Base-by-base conservation (phyloP, 2,797 vertebrate species). In the Helostoma temminkii region DNA sequence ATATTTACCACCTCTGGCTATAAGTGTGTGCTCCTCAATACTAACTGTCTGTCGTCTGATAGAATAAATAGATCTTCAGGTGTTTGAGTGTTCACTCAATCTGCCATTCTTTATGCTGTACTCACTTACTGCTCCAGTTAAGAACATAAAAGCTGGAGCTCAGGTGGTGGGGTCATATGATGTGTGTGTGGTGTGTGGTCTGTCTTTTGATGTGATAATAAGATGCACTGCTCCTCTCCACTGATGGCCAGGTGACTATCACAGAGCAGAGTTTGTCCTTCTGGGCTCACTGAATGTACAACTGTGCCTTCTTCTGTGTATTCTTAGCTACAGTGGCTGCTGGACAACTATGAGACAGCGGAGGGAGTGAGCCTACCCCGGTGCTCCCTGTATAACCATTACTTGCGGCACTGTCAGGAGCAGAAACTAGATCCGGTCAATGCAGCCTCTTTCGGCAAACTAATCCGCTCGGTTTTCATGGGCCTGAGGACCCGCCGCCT, bases 391-490 rank as follows among this genome's bases (percentile, higher is more conserved):
- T 99, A 99, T 82, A 97, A 95, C 93, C 97, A 99, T 81, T 99
- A 99, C 93, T 89, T 99, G 54, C 86, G 96, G 42, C 98, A 99
- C 94, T 99, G 98, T 88, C 97, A 98, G 88, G 97, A 98, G 52
- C 97, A 99, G 93, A 98, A 98, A 69, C 94, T 99, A 84, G 98
- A 99, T 71, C 97, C 98, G 0, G 97, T 99, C 77, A 99, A 99
- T 0, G 97, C 98, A 0, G 98, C 98, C 2, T 98, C 97, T 76
- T 99, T 99, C 0, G 98, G 98, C 26, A 99, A 99, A 46, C 96
- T 99, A 63, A 98, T 99, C 88, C 97, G 98, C 41, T 99, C 98
- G 0, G 97, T 99, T 64, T 99, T 99, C 91, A 97, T 98, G 96
- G 98, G 97, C 55, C 94, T 99, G 67, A 91, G 96, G 76, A 99